Base-by-base conservation (phyloP, 2,888 invertebrate species). In the Drosophila algonquin region DNA sequence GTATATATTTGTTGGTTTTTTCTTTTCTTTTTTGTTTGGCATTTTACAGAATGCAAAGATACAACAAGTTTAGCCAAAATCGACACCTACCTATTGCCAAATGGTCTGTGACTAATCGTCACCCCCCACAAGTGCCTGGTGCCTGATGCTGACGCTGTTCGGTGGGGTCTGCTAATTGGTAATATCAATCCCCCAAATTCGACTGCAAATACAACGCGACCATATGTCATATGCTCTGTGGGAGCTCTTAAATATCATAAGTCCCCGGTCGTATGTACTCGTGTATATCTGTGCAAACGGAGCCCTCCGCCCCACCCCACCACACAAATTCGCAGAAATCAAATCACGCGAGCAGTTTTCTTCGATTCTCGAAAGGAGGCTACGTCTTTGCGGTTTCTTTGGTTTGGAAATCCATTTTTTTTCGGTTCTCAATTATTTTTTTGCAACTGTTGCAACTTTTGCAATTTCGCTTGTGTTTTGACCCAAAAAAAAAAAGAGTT, bases 91-190 rank as follows among this genome's bases (percentile, higher is more conserved):
- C 40, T 46, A 62, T 73, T 63, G 73, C 56, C 57, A 75, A 75
- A 73, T 71, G 73, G 70, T 46, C 72, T 74, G 75, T 88, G 82
- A 80, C 83, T 85, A 82, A 83, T 85, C 70, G 55, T 40, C 46
- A 40, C 46, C 16, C 51, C 59, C 35, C 35, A 40, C 35, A 40
- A 40, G 35, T 14, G 35, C 14, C 21, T 21, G 21, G 3, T 3
- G 3, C 27, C 27, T 40, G 40, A 40, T 1, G 40, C 14, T 40
- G 58, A 62, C 53, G 70, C 53, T 80, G 83, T 71, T 35, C 30
- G 12, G 32, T 32, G 12, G 12, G 74, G 64, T 57, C 75, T 68
- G 88, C 64, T 83, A 83, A 83, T 83, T 83, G 82, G 16, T 77
- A 70, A 47, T 72, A 69, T 70, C 88, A 76, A 85, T 40, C 14